Evolutionary conservation across 2,797 vertebrate genomes (phyloP), one percentile per base, ranked within the genome.

Genomic region (Eulemur coronatus): DNA sequence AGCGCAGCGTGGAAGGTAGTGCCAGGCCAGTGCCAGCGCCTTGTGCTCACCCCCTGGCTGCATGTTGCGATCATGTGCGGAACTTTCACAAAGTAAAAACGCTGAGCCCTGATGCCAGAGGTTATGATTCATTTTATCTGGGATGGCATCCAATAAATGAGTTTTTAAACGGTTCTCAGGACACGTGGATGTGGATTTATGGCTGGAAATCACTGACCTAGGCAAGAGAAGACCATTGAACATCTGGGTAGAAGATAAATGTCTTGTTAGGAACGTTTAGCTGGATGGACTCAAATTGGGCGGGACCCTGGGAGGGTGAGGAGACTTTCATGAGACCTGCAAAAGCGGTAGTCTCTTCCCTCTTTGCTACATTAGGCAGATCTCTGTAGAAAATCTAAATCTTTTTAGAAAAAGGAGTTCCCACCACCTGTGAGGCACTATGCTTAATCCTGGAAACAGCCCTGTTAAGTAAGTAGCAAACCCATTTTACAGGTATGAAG

Each of bases 101-200:
- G 33, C 46, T 17, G 13, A 7, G 2, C n/a, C 17, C 35, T 88
- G 17, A 26, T 22, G 59, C 28, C 35, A 70, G 46, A n/a, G 4
- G 18, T 50, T 38, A 38, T 46, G 84, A 50, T 87, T 87, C 72
- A 78, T 50, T 69, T 95, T 1, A 48, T 38, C 6, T 91, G 24
- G 46, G 13, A 4, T 75, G 59, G 5, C 28, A 3, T 13, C n/a
- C 50, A 59, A 30, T 8, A 61, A 88, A 35, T 59, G 9, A 33
- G 46, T 86, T 86, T 85, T 50, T 24, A 81, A 86, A 69, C 43
- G 57, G 48, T 59, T 80, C 30, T 79, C 70, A 63, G 26, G 38
- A n/a, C 76, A 33, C 76, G 76, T 48, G 78, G n/a, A 85, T 30
- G 9, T 67, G 24, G 14, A 30, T 35, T 86, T 17, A 24, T 30